Evolutionary conservation across 1,140 invertebrate genomes (phyloP).

Genomic region (Muscidifurax raptorellus): DNA sequence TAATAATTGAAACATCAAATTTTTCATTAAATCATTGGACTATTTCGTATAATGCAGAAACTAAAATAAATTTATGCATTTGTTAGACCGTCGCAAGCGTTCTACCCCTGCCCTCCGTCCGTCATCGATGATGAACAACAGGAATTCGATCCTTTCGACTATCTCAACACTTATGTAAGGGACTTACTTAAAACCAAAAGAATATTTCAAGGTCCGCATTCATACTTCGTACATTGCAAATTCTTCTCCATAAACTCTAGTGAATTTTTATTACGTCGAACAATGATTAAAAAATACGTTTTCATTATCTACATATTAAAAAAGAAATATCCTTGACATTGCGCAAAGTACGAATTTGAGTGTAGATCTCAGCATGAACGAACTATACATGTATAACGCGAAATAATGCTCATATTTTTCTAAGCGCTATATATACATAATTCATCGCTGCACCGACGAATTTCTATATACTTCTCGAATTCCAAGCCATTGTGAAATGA

Average conservation of each 20-base stretch:
- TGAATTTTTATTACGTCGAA: too few species aligned
- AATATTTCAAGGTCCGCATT: neutral
- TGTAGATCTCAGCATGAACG: neutral
- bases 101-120: conserved; percentile 81
- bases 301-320: neutral
- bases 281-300: neutral
- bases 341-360: neutral
- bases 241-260: too few species aligned
- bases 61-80: neutral
- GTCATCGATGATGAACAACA: conserved; percentile 75
- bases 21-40: neutral
- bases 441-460: neutral
- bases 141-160: conserved; percentile 77
- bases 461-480: neutral
- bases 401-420: neutral
- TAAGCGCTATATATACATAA: too few species aligned
- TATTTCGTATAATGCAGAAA: neutral
- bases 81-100: conserved; percentile 76
- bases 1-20: too few species aligned
- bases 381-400: neutral
- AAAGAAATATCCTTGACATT: neutral
- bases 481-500: neutral
- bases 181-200: conserved; percentile 11
- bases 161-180: conserved; percentile 79
- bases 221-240: conserved; percentile 2